Evolutionary conservation across 2,888 invertebrate genomes (phyloP).

Genomic region (Hypomecis punctinalis): DNA sequence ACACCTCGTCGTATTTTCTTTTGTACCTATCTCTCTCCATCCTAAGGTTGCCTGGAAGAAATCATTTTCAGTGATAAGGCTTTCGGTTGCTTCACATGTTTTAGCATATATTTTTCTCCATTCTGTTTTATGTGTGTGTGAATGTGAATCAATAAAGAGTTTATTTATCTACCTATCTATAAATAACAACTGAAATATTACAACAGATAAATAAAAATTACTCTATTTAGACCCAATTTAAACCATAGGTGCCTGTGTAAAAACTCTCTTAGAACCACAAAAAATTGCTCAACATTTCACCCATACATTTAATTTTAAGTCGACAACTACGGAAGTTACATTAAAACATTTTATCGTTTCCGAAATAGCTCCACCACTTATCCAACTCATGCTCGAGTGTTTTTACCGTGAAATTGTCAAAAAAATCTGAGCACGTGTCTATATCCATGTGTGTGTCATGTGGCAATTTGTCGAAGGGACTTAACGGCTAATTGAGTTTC

Average conservation of each 20-base stretch:
- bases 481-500: slow-evolving; percentile 63
- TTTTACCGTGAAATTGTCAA: slow-evolving; percentile 34
- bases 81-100: too few relatives aligned
- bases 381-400: slow-evolving; percentile 43
- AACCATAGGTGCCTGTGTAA: too few relatives aligned
- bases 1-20: too few relatives aligned
- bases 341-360: slow-evolving; percentile 2
- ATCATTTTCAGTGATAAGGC: too few relatives aligned
- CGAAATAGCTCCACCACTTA: slow-evolving; percentile 13
- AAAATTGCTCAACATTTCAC: not conserved
- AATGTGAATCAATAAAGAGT: too few relatives aligned
- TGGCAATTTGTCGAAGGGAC: slow-evolving; percentile 43
- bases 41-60: too few relatives aligned
- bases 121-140: too few relatives aligned
- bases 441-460: slow-evolving; percentile 53
- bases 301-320: not conserved
- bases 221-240: not conserved
- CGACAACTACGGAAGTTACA: slow-evolving; percentile 20
- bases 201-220: not conserved
- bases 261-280: too few relatives aligned
- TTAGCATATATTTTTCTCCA: too few relatives aligned
- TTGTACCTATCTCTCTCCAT: too few relatives aligned
- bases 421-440: slow-evolving; percentile 57
- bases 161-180: too few relatives aligned
- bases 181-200: not conserved